Conservation (phyloP, 2,113 vertebrate species). For the Megatriorchis doriae region DNA sequence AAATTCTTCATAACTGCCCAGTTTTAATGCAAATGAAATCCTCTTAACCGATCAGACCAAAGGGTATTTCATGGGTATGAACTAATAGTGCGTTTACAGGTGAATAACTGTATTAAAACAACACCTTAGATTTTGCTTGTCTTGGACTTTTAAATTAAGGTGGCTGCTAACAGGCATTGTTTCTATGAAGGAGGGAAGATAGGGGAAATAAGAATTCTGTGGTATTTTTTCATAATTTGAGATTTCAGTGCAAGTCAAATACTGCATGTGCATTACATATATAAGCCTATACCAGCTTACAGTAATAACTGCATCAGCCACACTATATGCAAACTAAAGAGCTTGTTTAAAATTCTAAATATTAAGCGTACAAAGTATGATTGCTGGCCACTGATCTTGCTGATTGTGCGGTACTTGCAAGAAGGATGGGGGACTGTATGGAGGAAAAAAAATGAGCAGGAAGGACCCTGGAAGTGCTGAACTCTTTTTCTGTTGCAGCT, state of each 20-base stretch:
- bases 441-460: not conserved
- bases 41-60: not conserved
- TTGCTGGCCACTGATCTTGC: not conserved
- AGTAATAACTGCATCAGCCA: not conserved
- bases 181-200: not conserved
- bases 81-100: not conserved
- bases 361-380: not conserved
- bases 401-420: not conserved
- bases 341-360: not conserved
- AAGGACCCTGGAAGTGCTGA: not conserved
- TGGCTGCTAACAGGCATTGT: not conserved
- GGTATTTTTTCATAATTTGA: not conserved
- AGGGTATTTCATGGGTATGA: not conserved
- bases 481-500: not conserved
- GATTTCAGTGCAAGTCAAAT: not conserved
- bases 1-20: not conserved
- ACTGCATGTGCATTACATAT: not conserved
- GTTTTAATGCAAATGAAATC: not conserved
- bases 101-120: not conserved
- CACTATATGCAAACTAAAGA: not conserved
- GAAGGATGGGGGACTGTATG: not conserved
- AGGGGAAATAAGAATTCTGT: not conserved
- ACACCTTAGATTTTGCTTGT: not conserved
- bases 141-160: not conserved
- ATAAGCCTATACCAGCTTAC: not conserved